Conservation (phyloP, 2,113 vertebrate genomes). For the Tamias sibiricus region DNA sequence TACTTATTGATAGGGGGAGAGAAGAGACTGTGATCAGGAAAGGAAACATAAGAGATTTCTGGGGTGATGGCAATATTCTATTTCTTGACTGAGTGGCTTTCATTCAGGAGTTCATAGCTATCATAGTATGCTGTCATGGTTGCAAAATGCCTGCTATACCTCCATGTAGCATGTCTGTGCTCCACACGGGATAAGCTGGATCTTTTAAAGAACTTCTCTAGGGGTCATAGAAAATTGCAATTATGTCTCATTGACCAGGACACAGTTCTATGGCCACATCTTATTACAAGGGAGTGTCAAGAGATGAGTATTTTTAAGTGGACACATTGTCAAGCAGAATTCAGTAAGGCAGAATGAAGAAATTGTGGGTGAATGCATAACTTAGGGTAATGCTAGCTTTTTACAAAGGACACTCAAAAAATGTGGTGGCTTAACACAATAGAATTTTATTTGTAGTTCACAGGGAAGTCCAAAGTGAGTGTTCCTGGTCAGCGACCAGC, state of each 20-base stretch:
- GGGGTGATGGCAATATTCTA: not conserved
- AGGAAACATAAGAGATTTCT: not conserved
- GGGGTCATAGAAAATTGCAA: not conserved
- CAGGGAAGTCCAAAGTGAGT: not conserved
- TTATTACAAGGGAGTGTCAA: not conserved
- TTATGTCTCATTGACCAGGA: not conserved
- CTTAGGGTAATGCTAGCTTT: not conserved
- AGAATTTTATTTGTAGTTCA: not conserved
- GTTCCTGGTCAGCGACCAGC: not conserved
- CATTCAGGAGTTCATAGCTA: not conserved
- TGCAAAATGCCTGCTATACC: not conserved
- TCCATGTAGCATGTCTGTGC: not conserved
- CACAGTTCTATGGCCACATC: not conserved
- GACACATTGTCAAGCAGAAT: not conserved
- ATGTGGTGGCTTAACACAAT: not conserved
- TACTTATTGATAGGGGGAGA: not conserved
- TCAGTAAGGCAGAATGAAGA: not conserved
- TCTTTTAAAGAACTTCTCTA: not conserved
- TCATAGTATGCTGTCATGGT: not conserved
- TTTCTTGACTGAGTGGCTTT: not conserved
- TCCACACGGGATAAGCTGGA: not conserved
- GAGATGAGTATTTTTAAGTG: not conserved
- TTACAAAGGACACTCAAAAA: not conserved
- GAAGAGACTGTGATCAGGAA: not conserved
- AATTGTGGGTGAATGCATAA: not conserved